A percentile compares a stretch with the other conserved stretches of the same genome.
Evolutionary conservation across 2,888 invertebrate genomes (phyloP).

Genomic region (Ditula angustiorana): DNA sequence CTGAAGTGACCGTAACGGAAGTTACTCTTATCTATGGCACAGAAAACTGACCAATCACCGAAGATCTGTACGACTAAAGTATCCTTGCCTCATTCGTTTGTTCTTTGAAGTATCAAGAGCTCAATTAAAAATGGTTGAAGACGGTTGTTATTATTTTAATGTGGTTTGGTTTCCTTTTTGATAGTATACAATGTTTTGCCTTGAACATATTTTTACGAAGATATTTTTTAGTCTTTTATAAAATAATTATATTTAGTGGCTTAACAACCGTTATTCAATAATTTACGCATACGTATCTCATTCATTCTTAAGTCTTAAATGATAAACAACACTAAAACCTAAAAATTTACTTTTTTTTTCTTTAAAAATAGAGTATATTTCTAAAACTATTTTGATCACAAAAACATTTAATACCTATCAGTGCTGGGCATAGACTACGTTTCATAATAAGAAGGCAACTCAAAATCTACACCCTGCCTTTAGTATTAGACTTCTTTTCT

Average conservation of each 20-base stretch:
- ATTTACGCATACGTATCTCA: no score
- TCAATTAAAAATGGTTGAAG: constrained; percentile 54
- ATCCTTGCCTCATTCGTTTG: constrained; percentile 56
- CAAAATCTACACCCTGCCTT: no score
- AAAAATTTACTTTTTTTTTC: no score
- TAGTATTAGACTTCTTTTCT: no score
- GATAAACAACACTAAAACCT: no score
- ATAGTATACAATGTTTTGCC: constrained; percentile 24
- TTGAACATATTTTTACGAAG: not conserved
- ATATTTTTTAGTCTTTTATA: not conserved
- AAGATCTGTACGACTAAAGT: constrained; percentile 57
- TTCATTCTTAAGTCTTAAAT: no score
- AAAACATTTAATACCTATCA: not conserved
- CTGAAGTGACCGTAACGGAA: constrained; percentile 64
- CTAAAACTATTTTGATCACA: no score
- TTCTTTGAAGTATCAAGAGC: constrained; percentile 55
- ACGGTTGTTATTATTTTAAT: constrained; percentile 46
- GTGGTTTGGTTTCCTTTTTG: constrained; percentile 39
- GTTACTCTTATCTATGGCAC: constrained; percentile 67
- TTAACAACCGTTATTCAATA: no score
- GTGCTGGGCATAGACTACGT: no score
- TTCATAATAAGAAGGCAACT: not conserved
- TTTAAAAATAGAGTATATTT: no score
- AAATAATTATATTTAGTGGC: not conserved
- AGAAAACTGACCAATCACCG: constrained; percentile 63